These are phyloP conservation scores for Thripadectes ignobilis DNA, from an alignment of 2,797 vertebrate species.

Conservation along the genomic window DNA sequence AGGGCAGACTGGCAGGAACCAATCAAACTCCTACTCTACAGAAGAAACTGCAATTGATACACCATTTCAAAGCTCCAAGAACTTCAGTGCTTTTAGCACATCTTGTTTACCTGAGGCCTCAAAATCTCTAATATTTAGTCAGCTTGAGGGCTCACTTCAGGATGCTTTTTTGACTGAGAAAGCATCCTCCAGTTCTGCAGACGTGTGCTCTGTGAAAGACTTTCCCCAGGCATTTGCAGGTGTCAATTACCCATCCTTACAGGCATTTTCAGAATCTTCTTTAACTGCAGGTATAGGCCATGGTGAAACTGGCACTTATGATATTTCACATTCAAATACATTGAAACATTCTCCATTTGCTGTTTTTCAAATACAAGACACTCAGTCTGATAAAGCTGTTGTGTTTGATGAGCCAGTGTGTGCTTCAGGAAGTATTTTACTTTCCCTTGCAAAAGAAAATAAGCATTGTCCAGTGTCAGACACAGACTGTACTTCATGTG, in stretches of 20 bases:
- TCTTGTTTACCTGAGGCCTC: background rate
- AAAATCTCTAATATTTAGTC: background rate
- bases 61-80: conserved; percentile 33
- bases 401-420: conserved; percentile 24
- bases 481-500: background rate
- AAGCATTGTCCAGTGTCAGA: conserved; percentile 49
- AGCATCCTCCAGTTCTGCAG: background rate
- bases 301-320: background rate
- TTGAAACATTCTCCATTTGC: background rate
- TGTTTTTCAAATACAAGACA: conserved; percentile 58
- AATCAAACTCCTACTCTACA: background rate
- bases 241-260: background rate
- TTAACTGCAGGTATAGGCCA: background rate
- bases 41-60: background rate
- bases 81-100: background rate
- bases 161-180: background rate
- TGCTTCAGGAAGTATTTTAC: conserved; percentile 47
- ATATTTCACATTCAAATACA: background rate
- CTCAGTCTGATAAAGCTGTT: conserved; percentile 53
- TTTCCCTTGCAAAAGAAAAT: conserved; percentile 62
- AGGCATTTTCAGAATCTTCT: background rate
- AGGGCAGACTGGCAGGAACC: background rate
- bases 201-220: background rate
- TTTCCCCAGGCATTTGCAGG: background rate
- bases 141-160: background rate